Evolutionary conservation across 2,113 vertebrate genomes (phyloP), one percentile per base, ranked within the genome.

Genomic region (Garra rufa): DNA sequence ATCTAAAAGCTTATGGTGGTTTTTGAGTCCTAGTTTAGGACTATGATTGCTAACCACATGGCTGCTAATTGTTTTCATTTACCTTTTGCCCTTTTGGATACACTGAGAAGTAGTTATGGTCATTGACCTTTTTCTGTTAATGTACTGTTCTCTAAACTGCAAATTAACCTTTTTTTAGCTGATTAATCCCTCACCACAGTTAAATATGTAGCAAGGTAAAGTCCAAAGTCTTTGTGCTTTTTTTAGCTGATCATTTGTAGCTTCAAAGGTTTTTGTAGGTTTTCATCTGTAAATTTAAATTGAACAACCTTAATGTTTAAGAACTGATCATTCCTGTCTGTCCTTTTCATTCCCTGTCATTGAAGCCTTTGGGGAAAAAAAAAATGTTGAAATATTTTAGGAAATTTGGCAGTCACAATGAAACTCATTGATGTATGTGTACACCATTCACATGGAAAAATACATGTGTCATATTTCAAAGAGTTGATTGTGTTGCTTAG

Each of bases 381-480:
- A 19, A 21, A 10, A 3, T 26, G 19, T 9, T 21, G 13, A 26
- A 7, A 21, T 15, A 1, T 15, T 61, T 38, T 43, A 43, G 50
- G 13, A n/a, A 13, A 13, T 48, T 48, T 5, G 9, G 2, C 30
- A 77, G 28, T 79, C 46, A 52, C 7, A 30, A 24, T 30, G 76
- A 79, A 79, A 28, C 38, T 61, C 34, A 26, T 0, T 75, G 71
- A 55, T 21, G 6, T 55, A 21, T 55, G 19, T 63, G 76, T 28
- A 43, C 17, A 21, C 9, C 5, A 11, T 65, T 80, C 17, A n/a
- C 6, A 41, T 30, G 8, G 34, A 11, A 50, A 50, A 30, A 76
- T 69, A 28, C 11, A 41, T 50, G 74, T 17, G 14, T 78, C 34
- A 57, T 38, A 65, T 79, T 83, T 83, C 50, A 74, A 82, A 78